Evolutionary conservation across 2,113 vertebrate genomes (phyloP), one percentile per base, ranked within the genome.

Genomic region (Semnopithecus entellus): DNA sequence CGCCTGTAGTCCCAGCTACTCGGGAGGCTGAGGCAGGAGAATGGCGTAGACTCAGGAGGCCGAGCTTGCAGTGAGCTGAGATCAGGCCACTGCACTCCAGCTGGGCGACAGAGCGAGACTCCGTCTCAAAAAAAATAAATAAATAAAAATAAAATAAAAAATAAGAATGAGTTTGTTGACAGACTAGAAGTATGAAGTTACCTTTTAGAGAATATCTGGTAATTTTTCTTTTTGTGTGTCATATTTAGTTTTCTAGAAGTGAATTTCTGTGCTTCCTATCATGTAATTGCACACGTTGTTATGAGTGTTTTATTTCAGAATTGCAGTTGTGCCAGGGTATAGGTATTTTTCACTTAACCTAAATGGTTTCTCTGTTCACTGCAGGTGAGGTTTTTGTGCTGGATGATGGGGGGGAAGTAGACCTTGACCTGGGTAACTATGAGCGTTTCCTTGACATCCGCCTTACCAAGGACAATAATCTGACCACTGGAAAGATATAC

Each of bases 401-500:
- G 23, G 99, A 99, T 18, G 99, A 99, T 88, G 99, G 99, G 2
- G 99, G 99, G 0, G 99, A 99, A n/a, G 99, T 99, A 57, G 99
- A 99, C 93, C 98, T 99, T 96, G 99, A 99, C 93, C 98, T 99
- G 18, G 99, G 99, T 11, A 99, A 99, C 98, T 99, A 99, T 0
- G 99, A 99, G 83, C 99, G 99, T 23, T 99, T 99, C 98, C 99
- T 99, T 0, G 99, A 99, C 92, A 99, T 99, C 98, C 98, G 99
- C 45, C 99, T 99, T 48, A 99, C 99, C 86, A 99, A 98, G 96
- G 99, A 99, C 98, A 99, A 99, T 98, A 99, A 99, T 94, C 98
- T 99, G 97, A 99, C 99, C n/a, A 99, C 99, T 0, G 99, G 99
- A 45, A 99, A 99, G 98, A 99, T 99, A 97, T 99, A 99, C 96